phyloP scores from a whole-genome alignment of 92 coral and sea anemone genomes.

The Desmophyllum pertusum region DNA sequence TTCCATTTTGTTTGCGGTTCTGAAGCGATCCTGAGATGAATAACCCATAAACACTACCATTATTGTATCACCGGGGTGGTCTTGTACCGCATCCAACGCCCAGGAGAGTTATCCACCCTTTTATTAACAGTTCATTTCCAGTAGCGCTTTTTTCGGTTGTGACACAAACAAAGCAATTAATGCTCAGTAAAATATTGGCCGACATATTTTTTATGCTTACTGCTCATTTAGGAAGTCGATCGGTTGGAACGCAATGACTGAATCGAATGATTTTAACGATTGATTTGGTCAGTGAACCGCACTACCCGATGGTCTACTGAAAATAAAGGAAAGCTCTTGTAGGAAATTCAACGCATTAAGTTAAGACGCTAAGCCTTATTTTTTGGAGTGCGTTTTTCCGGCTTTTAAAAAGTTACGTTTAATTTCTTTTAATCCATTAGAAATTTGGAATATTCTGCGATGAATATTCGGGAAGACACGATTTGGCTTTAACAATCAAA shows the following conservation, averaged over 20 bases:
- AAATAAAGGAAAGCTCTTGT: conserved; percentile 1
- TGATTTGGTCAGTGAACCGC: background rate
- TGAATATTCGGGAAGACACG: background rate
- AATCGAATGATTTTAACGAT: background rate
- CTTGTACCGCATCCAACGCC: background rate
- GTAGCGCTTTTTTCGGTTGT: conserved; percentile 40
- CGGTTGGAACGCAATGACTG: conserved; percentile 20
- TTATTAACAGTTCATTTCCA: background rate
- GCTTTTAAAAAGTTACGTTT: conserved; percentile 10
- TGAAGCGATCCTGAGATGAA: conserved; percentile 19
- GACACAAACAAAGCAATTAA: conserved; percentile 69
- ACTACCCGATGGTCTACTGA: background rate
- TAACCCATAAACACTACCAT: background rate
- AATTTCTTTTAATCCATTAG: conserved; percentile 4
- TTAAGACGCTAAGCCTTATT: background rate
- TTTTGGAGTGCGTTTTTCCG: conserved; percentile 40
- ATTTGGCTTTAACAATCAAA: conserved; percentile 1
- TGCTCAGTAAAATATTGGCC: conserved; percentile 42
- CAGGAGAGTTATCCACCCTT: background rate
- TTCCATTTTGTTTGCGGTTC: conserved; percentile 12
- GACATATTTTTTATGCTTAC: conserved; percentile 12
- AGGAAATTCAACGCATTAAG: conserved; percentile 24
- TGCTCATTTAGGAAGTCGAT: conserved; percentile 32
- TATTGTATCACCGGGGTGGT: background rate
- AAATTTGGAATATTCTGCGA: background rate